phyloP scores from a whole-genome alignment of 2,888 invertebrate species.

The Cheilosia impressa region DNA sequence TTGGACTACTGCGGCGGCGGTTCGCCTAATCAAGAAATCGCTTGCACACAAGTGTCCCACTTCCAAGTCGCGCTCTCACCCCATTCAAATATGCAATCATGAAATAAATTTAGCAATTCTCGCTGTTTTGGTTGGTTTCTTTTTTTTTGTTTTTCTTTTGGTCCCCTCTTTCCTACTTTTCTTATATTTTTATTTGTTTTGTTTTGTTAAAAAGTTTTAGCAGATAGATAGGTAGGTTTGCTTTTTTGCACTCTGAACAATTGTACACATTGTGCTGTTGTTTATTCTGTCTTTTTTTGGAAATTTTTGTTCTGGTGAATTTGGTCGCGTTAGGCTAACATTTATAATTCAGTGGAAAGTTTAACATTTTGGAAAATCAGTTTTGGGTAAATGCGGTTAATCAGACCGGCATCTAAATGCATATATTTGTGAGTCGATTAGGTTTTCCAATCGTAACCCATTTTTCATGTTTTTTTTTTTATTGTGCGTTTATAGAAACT shows the following conservation, averaged over 20 bases:
- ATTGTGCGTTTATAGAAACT: too few species aligned
- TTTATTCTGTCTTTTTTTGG: conserved; percentile 4
- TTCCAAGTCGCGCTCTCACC: conserved; percentile 79
- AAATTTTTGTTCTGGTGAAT: conserved; percentile 24
- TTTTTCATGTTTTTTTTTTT: too few species aligned
- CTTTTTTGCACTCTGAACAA: conserved; percentile 40
- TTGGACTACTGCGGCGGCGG: conserved; percentile 23
- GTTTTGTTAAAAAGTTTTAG: conserved; percentile 52
- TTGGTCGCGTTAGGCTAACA: conserved; percentile 9
- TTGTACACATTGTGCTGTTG: conserved; percentile 57
- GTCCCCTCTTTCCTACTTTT: conserved; percentile 6
- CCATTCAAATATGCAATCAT: conserved; percentile 78
- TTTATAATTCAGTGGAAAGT: background rate
- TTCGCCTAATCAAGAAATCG: conserved; percentile 64
- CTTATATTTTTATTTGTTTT: conserved; percentile 48
- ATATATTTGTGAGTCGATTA: background rate
- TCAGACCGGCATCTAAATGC: background rate
- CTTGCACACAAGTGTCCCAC: conserved; percentile 83
- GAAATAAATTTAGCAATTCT: conserved; percentile 67
- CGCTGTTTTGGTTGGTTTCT: conserved; percentile 12
- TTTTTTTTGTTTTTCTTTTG: conserved; percentile 33
- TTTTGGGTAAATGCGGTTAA: background rate
- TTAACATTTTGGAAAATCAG: background rate
- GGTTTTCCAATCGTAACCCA: background rate
- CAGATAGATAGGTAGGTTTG: conserved; percentile 33